These are phyloP conservation scores for Orchesella cincta DNA, from an alignment of 1,140 invertebrate genomes.

Conservation along the genomic window DNA sequence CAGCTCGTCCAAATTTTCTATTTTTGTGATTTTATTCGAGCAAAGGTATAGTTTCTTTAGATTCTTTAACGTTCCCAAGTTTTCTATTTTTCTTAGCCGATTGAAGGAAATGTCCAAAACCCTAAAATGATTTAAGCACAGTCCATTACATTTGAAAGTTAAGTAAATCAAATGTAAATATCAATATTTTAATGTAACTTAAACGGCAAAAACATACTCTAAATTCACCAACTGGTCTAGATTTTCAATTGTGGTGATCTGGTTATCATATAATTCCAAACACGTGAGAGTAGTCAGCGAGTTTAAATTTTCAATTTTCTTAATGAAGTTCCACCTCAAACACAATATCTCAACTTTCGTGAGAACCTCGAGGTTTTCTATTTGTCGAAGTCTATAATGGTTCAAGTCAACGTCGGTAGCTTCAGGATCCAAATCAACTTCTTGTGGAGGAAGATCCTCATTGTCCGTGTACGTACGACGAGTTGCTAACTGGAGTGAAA, in stretches of 20 bases:
- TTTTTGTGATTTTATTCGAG: conserved; percentile 88
- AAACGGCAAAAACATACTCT: conserved; percentile 67
- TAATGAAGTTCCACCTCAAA: conserved; percentile 92
- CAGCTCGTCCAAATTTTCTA: conserved; percentile 86
- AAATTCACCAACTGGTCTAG: conserved; percentile 83
- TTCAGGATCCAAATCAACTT: conserved; percentile 35
- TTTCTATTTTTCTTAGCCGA: conserved; percentile 85
- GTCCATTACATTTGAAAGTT: not conserved
- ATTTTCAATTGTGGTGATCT: conserved; percentile 87
- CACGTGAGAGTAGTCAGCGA: conserved; percentile 75
- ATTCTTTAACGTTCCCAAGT: conserved; percentile 75
- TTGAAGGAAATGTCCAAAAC: conserved; percentile 96
- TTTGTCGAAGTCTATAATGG: conserved; percentile 77
- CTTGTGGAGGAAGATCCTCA: not conserved
- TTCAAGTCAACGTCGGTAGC: conserved; percentile 77
- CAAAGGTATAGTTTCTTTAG: conserved; percentile 87
- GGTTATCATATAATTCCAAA: conserved; percentile 95
- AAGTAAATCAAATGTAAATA: not conserved
- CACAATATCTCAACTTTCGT: conserved; percentile 75
- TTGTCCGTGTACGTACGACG: not conserved
- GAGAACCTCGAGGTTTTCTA: conserved; percentile 78
- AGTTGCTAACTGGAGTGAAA: no score
- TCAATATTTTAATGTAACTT: conserved; percentile 7
- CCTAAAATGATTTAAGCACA: conserved; percentile 61
- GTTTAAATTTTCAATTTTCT: conserved; percentile 85